Conservation (phyloP, 2,888 invertebrate genomes). For the Priocnemis perturbator region DNA sequence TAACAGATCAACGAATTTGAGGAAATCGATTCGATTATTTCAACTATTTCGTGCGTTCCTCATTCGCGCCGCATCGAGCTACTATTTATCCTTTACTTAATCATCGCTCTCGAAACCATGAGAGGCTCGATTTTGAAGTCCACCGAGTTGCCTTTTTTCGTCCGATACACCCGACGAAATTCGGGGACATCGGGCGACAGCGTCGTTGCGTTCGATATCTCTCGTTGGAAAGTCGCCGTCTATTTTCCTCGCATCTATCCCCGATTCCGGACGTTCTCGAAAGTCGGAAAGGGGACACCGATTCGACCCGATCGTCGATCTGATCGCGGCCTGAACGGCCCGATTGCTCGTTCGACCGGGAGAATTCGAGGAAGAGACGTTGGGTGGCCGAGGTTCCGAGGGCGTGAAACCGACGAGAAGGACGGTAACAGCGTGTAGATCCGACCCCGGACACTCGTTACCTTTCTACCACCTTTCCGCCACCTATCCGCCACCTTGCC, state of each 20-base stretch:
- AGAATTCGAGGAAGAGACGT: slow-evolving; percentile 11
- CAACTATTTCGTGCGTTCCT: neutral
- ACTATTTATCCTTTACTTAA: no score
- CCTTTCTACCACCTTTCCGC: slow-evolving; percentile 18
- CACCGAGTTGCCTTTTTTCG: no score
- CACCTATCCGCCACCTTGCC: no score
- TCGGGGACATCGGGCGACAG: neutral
- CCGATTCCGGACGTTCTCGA: neutral
- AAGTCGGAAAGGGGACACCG: slow-evolving; percentile 13
- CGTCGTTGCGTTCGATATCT: no score
- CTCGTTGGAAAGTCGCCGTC: no score
- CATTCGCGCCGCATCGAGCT: neutral
- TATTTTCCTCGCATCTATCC: no score
- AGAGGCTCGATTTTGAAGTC: neutral
- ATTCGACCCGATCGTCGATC: slow-evolving; percentile 18
- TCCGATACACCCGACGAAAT: neutral
- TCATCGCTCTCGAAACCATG: no score
- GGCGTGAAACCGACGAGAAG: slow-evolving; percentile 28
- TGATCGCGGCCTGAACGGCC: slow-evolving; percentile 13
- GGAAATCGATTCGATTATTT: neutral
- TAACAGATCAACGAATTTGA: neutral
- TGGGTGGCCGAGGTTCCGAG: slow-evolving; percentile 12
- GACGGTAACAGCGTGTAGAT: slow-evolving; percentile 34
- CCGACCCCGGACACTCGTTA: slow-evolving; percentile 35
- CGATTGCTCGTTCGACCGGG: slow-evolving; percentile 11